phyloP scores from a whole-genome alignment of 2,113 vertebrate species.

The Toxostoma redivivum region DNA sequence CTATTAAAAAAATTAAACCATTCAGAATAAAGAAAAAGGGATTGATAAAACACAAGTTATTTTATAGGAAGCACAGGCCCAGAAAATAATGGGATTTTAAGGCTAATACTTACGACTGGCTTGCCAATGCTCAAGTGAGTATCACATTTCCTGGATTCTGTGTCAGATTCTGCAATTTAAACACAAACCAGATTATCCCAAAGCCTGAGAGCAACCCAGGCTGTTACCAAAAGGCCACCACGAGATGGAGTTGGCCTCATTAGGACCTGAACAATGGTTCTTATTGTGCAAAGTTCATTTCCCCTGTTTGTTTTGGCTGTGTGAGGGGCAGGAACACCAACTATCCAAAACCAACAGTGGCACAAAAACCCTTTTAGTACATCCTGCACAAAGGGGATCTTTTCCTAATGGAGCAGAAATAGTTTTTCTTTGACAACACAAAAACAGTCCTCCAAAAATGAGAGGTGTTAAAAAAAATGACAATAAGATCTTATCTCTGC shows the following conservation, averaged over 20 bases:
- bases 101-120: conserved; percentile 73
- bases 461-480: conserved; percentile 10
- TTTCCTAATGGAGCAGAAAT: conserved; percentile 4
- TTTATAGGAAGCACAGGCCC: background rate
- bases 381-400: conserved; percentile 48
- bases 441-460: background rate
- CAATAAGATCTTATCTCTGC: background rate
- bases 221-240: conserved; percentile 24
- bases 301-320: conserved; percentile 56
- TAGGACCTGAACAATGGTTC: conserved; percentile 31
- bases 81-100: background rate
- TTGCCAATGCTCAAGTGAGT: conserved; percentile 69
- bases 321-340: conserved; percentile 5
- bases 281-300: conserved; percentile 53
- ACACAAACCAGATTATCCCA: conserved; percentile 30
- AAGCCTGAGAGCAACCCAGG: background rate
- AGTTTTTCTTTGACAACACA: background rate
- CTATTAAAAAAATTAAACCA: background rate
- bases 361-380: conserved; percentile 37
- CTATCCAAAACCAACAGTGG: conserved; percentile 39
- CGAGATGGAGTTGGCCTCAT: conserved; percentile 32
- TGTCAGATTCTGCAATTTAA: conserved; percentile 70
- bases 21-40: background rate
- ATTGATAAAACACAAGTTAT: background rate
- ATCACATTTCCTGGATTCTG: conserved; percentile 69